Percentiles rank a stretch among this genome's conserved stretches.
Evolutionary conservation across 2,113 vertebrate species (phyloP).

Genomic region (Notechis scutatus): DNA sequence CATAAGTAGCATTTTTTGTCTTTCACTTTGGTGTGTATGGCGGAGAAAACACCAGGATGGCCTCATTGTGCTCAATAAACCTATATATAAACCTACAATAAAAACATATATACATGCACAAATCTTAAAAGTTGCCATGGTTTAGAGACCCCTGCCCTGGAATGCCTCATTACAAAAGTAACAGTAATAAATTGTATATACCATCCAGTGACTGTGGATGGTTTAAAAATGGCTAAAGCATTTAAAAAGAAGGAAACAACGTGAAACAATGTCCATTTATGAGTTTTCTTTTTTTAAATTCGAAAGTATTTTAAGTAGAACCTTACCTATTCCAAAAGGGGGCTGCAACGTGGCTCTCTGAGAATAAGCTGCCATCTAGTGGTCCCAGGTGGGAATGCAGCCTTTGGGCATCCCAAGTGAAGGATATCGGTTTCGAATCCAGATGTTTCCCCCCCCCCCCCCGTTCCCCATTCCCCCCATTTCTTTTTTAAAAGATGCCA

Average conservation of each 20-base stretch:
- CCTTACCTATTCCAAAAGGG: not conserved
- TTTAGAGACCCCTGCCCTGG: too few species aligned
- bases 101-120: too few species aligned
- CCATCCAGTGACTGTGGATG: not conserved
- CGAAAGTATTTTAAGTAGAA: not conserved
- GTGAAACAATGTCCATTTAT: not conserved
- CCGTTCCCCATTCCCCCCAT: too few species aligned
- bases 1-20: too few species aligned
- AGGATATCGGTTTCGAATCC: not conserved
- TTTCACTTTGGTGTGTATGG: too few species aligned
- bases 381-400: not conserved
- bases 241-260: not conserved
- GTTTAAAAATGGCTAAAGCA: not conserved
- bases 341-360: not conserved
- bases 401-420: not conserved
- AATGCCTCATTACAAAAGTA: not conserved
- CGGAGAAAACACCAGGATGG: too few species aligned
- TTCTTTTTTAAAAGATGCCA: not conserved
- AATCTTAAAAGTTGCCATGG: too few species aligned
- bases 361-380: constrained; percentile 41
- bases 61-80: too few species aligned
- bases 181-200: not conserved
- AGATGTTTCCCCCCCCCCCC: too few species aligned
- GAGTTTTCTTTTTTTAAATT: not conserved
- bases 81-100: too few species aligned